Evolutionary conservation across 2,113 vertebrate species (phyloP).

Genomic region (Accipiter cooperii): DNA sequence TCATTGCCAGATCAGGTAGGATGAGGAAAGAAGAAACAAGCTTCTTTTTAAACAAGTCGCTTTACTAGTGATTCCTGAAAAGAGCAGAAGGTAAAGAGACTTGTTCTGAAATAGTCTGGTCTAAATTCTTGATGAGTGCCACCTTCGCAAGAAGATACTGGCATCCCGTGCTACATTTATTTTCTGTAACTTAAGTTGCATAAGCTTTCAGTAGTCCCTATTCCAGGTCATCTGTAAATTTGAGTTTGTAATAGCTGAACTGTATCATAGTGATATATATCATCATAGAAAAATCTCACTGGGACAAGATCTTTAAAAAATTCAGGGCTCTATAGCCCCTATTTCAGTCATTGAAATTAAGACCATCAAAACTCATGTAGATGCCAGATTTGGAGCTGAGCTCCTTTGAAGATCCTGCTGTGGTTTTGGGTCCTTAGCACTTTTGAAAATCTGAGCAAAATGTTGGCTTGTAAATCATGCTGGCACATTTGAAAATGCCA

Average conservation of each 20-base stretch:
- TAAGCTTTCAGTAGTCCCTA: not conserved
- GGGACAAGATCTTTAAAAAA: not conserved
- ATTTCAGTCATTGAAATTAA: not conserved
- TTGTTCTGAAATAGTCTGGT: not conserved
- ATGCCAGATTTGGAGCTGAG: not conserved
- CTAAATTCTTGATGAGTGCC: not conserved
- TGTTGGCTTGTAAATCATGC: not conserved
- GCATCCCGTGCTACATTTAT: not conserved
- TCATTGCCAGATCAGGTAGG: not conserved
- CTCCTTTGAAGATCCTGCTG: not conserved
- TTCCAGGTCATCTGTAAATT: not conserved
- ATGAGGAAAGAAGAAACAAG: not conserved
- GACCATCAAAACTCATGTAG: not conserved
- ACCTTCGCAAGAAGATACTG: not conserved
- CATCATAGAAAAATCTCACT: not conserved
- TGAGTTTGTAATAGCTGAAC: not conserved
- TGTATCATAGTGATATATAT: not conserved
- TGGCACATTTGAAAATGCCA: not conserved
- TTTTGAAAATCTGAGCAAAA: not conserved
- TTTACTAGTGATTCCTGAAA: not conserved
- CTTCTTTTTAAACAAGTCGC: not conserved
- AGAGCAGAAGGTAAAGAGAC: not conserved
- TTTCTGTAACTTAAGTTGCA: not conserved
- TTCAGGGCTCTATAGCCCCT: not conserved
- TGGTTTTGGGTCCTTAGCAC: not conserved